Conservation (phyloP, 2,113 vertebrate species). For the Junco hyemalis region DNA sequence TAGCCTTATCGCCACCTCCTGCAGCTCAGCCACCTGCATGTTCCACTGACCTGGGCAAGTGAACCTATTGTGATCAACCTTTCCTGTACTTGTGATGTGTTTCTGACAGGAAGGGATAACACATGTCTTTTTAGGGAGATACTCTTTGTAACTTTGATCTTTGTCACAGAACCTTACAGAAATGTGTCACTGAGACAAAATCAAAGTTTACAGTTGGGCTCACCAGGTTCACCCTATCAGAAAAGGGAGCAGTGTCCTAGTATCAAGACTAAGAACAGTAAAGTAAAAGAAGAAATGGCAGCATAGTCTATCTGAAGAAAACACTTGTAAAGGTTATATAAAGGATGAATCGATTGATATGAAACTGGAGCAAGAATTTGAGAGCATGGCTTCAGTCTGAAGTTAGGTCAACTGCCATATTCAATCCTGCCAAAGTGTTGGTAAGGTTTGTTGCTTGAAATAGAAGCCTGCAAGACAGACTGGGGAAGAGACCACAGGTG, state of each 20-base stretch:
- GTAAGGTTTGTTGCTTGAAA: neutral
- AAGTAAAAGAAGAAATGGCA: neutral
- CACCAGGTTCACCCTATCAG: neutral
- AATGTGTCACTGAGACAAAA: neutral
- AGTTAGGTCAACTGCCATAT: neutral
- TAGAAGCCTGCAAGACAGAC: neutral
- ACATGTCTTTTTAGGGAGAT: neutral
- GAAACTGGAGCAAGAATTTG: neutral
- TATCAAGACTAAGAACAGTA: neutral
- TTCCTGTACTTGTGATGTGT: neutral
- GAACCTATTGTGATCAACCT: neutral
- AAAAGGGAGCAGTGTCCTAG: neutral
- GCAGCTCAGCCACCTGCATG: neutral
- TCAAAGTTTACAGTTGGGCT: neutral
- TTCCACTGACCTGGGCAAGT: neutral
- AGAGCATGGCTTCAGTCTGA: neutral
- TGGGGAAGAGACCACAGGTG: constrained; percentile 32
- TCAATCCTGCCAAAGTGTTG: neutral
- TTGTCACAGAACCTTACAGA: neutral
- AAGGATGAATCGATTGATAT: neutral
- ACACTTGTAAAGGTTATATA: neutral
- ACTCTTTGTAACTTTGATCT: neutral
- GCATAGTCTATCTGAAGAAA: neutral
- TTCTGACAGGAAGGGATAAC: neutral
- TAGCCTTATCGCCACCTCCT: neutral